Base-by-base conservation (phyloP, 2,888 invertebrate genomes). In the Herminia tarsipennalis region DNA sequence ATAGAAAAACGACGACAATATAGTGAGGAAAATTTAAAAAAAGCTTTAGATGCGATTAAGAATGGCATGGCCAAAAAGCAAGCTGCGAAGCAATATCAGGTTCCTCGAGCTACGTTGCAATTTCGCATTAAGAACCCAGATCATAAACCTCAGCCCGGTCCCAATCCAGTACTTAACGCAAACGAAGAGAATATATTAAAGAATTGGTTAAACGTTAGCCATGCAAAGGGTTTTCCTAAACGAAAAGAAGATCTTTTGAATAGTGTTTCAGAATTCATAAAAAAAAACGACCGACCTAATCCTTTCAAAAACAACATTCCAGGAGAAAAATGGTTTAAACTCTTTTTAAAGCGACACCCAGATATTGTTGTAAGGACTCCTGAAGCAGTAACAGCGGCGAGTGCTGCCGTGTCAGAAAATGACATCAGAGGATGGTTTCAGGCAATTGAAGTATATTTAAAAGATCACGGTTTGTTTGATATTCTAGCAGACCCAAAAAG, bases 371-470 rank as follows among this genome's bases (percentile, higher is more conserved):
- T 47, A 13, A 45, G 70, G 28, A 65, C 54, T 39, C 34, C 63
- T 30, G 66, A 71, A 49, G 48, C 51, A 22, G 65, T 70, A 16
- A 70, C 70, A 18, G 39, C 53, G 21, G 64, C 69, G 12, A 72
- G 66, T 29, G 28, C 28, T 14, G 14, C 8, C 16, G 16, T 16
- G 29, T 47, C 57, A 12, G 66, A 69, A 55, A 33, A 40, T 29
- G 25, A 72, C 39, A 66, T 70, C 4, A 57, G 42, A 46, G 38
- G 35, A 12, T 70, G 70, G 70, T 72, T 70, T 44, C 24, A 24
- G n/a, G 24, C 24, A 24, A 24, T n/a, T 24, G 24, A n/a, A 34
- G n/a, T n/a, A n/a, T n/a, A n/a, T n/a, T n/a, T n/a, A n/a, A n/a
- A n/a, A 29, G 35, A 36, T 27, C 17, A 36, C 21, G 30, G 10